Base-by-base conservation (phyloP, 1,140 invertebrate genomes). In the Pectinophora gossypiella region DNA sequence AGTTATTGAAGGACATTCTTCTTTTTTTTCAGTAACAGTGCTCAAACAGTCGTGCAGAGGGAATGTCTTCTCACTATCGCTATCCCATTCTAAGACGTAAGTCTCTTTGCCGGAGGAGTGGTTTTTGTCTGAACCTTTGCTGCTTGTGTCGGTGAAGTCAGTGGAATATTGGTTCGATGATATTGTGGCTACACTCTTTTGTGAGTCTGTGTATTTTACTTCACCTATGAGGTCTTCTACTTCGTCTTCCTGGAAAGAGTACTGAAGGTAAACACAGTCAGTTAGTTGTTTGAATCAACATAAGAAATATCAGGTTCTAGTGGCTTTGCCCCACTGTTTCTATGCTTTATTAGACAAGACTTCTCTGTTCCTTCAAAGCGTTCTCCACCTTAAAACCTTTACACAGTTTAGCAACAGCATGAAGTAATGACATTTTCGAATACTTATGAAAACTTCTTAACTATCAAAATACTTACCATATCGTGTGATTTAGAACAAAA, bases 51-150 rank as follows among this genome's bases (percentile, higher is more conserved):
- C 52, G 18, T 60, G 56, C 9, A 69, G 49, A 20, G 49, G 56
- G 44, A 61, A 72, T 6, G 57, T 61, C 36, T 60, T 62, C 7
- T 75, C 72, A 51, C 71, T 78, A 22, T 73, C 76, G 38, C 77
- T 83, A 40, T 83, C 71, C 10, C 54, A 64, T 20, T 81, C 79
- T 38, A 86, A 64, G 1, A 84, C 58, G 46, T 86, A 86, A 0
- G 83, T 86, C 4, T 82, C 71, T 54, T 77, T 80, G n/a, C 72
- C 68, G 6, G 76, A 77, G n/a, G 79, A 80, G 32, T 74, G 69
- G 44, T 79, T 58, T 72, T 56, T 77, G 20, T 84, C 78, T 19
- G 75, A 74, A 9, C n/a, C 27, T 9, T 32, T 9, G 13, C 13
- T 16, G 48, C 68, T 72, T 35, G 68, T 76, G 50, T 86, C 82